These are phyloP conservation scores for Gadus chalcogrammus DNA, from an alignment of 2,113 vertebrate genomes.

Conservation along the genomic window DNA sequence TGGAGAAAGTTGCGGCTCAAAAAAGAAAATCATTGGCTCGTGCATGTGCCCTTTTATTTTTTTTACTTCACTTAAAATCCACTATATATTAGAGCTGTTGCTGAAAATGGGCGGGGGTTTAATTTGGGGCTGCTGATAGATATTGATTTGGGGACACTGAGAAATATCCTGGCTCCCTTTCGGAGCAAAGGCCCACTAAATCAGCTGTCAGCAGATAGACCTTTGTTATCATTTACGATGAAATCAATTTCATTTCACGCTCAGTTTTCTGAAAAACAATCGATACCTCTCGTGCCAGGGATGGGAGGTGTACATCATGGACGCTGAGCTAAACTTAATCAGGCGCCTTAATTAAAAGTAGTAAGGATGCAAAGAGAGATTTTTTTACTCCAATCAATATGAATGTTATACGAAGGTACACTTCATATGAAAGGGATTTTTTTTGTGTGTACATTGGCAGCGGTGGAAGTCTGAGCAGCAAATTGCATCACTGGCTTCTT, in stretches of 20 bases:
- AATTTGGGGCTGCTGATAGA: slow-evolving; percentile 86
- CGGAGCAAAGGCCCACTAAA: slow-evolving; percentile 38
- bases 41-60: no score
- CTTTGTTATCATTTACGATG: slow-evolving; percentile 50
- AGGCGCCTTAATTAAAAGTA: slow-evolving; percentile 20
- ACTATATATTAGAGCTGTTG: slow-evolving; percentile 48
- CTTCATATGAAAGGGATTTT: not conserved
- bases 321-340: slow-evolving; percentile 7
- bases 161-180: slow-evolving; percentile 57
- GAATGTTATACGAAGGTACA: not conserved
- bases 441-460: not conserved
- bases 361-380: slow-evolving; percentile 5
- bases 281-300: slow-evolving; percentile 20
- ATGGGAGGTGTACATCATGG: slow-evolving; percentile 18
- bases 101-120: slow-evolving; percentile 72
- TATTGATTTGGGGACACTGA: slow-evolving; percentile 84
- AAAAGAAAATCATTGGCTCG: no score
- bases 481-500: no score
- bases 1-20: no score
- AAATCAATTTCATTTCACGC: slow-evolving; percentile 49
- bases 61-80: slow-evolving; percentile 29
- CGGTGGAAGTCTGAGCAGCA: not conserved
- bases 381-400: not conserved
- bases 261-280: slow-evolving; percentile 49
- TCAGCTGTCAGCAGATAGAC: slow-evolving; percentile 46